These are phyloP conservation scores for Eulemur macaco DNA, from an alignment of 2,113 vertebrate genomes.

Conservation along the genomic window DNA sequence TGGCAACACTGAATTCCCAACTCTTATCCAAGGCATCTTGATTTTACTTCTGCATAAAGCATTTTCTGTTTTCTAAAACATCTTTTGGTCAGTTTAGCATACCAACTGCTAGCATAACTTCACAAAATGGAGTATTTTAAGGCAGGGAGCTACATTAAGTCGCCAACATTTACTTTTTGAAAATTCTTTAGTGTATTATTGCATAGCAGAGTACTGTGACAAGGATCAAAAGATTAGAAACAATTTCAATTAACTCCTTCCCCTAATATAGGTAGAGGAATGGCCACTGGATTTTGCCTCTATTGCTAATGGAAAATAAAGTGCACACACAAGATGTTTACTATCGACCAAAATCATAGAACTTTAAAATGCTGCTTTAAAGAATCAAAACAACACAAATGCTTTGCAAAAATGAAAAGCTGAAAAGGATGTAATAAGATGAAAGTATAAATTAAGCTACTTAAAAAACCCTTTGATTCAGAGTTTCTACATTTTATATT, in stretches of 20 bases:
- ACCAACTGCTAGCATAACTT: neutral
- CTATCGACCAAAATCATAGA: constrained; percentile 40
- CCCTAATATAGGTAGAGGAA: constrained; percentile 71
- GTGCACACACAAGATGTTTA: neutral
- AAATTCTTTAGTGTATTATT: constrained; percentile 91
- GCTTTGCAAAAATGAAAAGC: constrained; percentile 41
- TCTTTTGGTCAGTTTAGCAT: neutral
- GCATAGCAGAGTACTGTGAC: constrained; percentile 87
- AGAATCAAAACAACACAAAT: constrained; percentile 15
- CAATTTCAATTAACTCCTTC: constrained; percentile 84
- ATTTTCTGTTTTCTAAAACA: neutral
- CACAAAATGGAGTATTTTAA: constrained; percentile 45
- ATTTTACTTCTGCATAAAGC: neutral
- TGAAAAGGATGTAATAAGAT: neutral
- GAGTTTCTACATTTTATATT: neutral
- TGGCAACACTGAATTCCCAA: neutral
- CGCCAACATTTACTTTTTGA: constrained; percentile 75
- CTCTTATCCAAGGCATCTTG: neutral
- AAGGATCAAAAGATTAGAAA: constrained; percentile 88
- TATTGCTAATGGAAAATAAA: constrained; percentile 71
- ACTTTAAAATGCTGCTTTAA: constrained; percentile 51
- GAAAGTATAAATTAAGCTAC: constrained; percentile 12
- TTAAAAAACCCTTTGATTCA: neutral
- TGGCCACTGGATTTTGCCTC: constrained; percentile 46
- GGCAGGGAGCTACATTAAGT: constrained; percentile 68